Evolutionary conservation across 2,888 invertebrate genomes (phyloP).

Genomic region (Ganaspis brasiliensis): DNA sequence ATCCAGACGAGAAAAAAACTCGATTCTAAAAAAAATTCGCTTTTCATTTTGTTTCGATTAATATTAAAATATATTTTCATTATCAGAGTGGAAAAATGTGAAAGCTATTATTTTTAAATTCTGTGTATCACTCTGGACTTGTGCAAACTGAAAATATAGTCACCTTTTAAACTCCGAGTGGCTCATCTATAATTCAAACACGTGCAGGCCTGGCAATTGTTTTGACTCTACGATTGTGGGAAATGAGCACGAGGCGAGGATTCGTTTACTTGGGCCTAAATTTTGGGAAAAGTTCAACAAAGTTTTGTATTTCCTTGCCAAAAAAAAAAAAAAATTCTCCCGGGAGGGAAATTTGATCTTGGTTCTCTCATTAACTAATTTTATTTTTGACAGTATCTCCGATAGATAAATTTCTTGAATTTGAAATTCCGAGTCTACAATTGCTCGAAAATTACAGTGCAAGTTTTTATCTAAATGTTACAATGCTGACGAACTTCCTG

Average conservation of each 20-base stretch:
- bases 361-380: no score
- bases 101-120: slow-evolving; percentile 31
- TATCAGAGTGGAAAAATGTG: neutral
- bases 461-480: slow-evolving; percentile 12
- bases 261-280: neutral
- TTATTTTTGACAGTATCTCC: neutral
- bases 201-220: slow-evolving; percentile 32
- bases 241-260: neutral
- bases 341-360: no score
- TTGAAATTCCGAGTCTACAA: neutral
- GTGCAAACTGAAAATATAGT: slow-evolving; percentile 35
- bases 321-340: no score
- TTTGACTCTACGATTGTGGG: slow-evolving; percentile 34
- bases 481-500: slow-evolving; percentile 9
- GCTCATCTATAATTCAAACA: slow-evolving; percentile 42
- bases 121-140: slow-evolving; percentile 26
- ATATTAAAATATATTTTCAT: neutral
- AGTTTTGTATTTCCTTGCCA: no score
- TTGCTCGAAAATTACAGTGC: slow-evolving; percentile 10
- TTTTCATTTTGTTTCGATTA: no score
- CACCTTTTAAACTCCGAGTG: slow-evolving; percentile 33
- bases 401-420: neutral
- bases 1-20: no score
- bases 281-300: neutral
- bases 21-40: no score